A percentile compares a stretch with the other conserved stretches of the same genome.
Evolutionary conservation across 2,113 vertebrate genomes (phyloP).

Genomic region (Pristiophorus japonicus): DNA sequence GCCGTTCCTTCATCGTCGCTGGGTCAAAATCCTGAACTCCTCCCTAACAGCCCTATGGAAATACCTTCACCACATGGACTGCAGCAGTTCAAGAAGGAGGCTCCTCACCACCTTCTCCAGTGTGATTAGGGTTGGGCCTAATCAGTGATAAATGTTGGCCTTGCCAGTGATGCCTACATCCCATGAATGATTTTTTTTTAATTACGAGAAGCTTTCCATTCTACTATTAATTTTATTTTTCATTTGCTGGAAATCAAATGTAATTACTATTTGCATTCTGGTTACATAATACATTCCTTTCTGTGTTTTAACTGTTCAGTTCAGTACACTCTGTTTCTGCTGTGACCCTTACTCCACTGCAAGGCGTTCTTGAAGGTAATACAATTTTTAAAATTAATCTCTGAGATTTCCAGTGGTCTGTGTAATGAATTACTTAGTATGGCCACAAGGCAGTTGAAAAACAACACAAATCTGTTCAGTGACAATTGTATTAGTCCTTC

Average conservation of each 20-base stretch:
- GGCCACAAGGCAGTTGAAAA: slow-evolving; percentile 19
- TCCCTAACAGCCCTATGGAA: too few species aligned
- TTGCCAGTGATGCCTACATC: too few species aligned
- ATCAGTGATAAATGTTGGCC: too few species aligned
- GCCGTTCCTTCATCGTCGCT: too few species aligned
- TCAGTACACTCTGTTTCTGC: neutral
- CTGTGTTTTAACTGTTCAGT: neutral
- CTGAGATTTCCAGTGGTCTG: neutral
- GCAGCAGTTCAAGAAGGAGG: too few species aligned
- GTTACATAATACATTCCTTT: neutral
- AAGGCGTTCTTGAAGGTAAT: slow-evolving; percentile 28
- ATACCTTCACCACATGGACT: too few species aligned
- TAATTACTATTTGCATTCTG: neutral
- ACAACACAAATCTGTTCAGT: slow-evolving; percentile 18
- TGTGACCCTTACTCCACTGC: neutral
- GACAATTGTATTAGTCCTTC: neutral
- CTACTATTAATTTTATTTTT: neutral
- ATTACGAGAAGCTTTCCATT: neutral
- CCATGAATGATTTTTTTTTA: too few species aligned
- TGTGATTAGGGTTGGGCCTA: too few species aligned
- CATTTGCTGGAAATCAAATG: neutral
- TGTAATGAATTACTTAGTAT: slow-evolving; percentile 32
- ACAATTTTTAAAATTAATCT: slow-evolving; percentile 21
- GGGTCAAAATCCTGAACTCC: too few species aligned
- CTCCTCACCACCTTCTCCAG: too few species aligned